Base-by-base conservation (phyloP, 2,888 invertebrate genomes). In the Antheraea yamamai region DNA sequence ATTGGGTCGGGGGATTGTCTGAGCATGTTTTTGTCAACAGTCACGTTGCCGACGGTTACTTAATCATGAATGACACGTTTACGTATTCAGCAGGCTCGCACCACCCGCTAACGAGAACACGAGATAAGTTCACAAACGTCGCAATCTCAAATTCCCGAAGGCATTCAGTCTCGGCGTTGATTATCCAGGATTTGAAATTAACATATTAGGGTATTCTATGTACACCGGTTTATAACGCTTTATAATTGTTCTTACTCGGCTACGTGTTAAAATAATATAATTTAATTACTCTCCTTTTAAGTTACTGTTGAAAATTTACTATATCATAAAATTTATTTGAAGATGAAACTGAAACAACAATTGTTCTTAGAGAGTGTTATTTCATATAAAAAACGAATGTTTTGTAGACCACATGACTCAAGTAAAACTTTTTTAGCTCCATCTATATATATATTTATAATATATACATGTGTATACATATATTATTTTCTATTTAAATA, bases 111-210 rank as follows among this genome's bases (percentile, higher is more conserved):
- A 94, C 93, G 91, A 94, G 93, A 89, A 89, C 85, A 90, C 92
- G 90, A 91, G 93, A 93, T 93, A 92, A 93, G 92, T 93, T 92
- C 92, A 91, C 92, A 89, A 93, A 93, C 91, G 91, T 90, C 88
- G 89, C 89, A 89, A 91, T 90, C 89, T 91, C 89, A 89, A 90
- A 92, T 91, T 91, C 90, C 88, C 90, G 88, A 90, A 92, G 89
- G 91, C 89, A 88, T 86, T 87, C 87, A 85, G 88, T 87, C 87
- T 87, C 86, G 84, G 86, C 88, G 91, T 92, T 93, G 91, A 92
- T 93, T 93, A 92, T 93, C 89, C 90, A 87, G 91, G 90, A 91
- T 91, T 91, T 86, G 83, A 87, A 92, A 92, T 93, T 93, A 93
- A 92, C 93, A 91, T 92, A 90, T 90, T 91, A 90, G 87, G 78